Conservation (phyloP, 1,140 invertebrate genomes). For the Drosophila insularis region DNA sequence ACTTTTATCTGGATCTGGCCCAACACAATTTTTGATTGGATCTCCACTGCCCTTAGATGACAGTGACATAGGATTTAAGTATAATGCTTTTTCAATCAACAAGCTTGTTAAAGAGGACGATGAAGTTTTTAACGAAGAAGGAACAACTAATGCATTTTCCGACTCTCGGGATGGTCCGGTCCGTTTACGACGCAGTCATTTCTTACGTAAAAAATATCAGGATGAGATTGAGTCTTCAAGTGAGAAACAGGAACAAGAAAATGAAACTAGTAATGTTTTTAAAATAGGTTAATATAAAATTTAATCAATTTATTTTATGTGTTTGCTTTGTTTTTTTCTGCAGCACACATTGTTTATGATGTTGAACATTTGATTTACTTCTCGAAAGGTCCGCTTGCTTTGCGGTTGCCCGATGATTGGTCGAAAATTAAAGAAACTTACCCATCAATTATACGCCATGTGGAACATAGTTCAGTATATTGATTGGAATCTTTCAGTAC, state of each 20-base stretch:
- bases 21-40: conserved; percentile 67
- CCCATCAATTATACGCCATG: conserved; percentile 77
- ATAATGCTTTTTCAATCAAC: conserved; percentile 46
- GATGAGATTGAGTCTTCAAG: conserved; percentile 60
- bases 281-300: conserved; percentile 63
- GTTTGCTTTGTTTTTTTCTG: not conserved
- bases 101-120: conserved; percentile 75
- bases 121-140: conserved; percentile 70
- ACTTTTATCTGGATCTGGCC: conserved; percentile 61
- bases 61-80: conserved; percentile 78
- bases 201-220: conserved; percentile 80
- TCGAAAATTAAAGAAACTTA: conserved; percentile 68
- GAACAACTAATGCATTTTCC: conserved; percentile 24
- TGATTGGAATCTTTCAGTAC: conserved; percentile 21
- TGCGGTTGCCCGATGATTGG: conserved; percentile 72
- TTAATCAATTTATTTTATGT: not conserved
- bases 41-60: conserved; percentile 68
- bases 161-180: conserved; percentile 67
- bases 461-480: conserved; percentile 63
- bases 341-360: conserved; percentile 74
- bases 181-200: conserved; percentile 79
- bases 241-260: conserved; percentile 53
- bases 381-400: conserved; percentile 76
- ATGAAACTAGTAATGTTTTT: conserved; percentile 29
- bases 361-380: conserved; percentile 78